Percentiles rank a stretch among this genome's conserved stretches.
phyloP scores from a whole-genome alignment of 1,140 invertebrate genomes.

The Bombus superbus region DNA sequence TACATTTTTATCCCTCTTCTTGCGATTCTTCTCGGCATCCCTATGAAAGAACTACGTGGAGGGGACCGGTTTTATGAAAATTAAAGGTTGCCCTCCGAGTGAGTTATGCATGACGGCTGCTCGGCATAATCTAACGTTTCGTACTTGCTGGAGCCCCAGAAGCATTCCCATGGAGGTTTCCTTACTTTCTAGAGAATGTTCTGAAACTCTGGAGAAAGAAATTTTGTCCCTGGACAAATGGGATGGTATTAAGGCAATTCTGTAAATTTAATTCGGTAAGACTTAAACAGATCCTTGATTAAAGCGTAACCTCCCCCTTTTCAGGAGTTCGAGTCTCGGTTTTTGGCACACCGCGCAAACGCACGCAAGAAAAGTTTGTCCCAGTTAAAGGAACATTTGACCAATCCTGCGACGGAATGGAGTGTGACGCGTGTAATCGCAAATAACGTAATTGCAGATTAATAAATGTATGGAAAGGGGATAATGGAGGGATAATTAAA shows the following conservation, averaged over 20 bases:
- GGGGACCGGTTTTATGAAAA: conserved; percentile 75
- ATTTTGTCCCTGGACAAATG: not conserved
- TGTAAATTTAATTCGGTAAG: not conserved
- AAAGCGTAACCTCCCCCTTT: not conserved
- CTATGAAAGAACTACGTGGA: not conserved
- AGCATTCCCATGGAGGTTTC: not conserved
- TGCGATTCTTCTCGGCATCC: not conserved
- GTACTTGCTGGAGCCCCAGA: not conserved
- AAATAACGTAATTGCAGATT: not conserved
- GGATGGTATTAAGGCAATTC: not conserved
- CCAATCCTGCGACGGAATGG: too few species aligned
- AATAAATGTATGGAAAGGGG: not conserved
- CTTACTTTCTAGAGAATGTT: too few species aligned
- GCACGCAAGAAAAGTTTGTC: not conserved
- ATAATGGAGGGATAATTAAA: not conserved
- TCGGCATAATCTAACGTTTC: conserved; percentile 47
- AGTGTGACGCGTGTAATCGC: not conserved
- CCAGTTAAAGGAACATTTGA: too few species aligned
- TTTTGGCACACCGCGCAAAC: not conserved
- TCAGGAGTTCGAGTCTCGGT: not conserved
- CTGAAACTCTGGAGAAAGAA: not conserved
- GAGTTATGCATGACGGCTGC: conserved; percentile 70
- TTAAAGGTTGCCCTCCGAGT: conserved; percentile 74
- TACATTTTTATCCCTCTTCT: conserved; percentile 63
- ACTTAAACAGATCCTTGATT: not conserved